Conservation (phyloP, 1,140 invertebrate genomes). For the Anagrus nilaparvatae region DNA sequence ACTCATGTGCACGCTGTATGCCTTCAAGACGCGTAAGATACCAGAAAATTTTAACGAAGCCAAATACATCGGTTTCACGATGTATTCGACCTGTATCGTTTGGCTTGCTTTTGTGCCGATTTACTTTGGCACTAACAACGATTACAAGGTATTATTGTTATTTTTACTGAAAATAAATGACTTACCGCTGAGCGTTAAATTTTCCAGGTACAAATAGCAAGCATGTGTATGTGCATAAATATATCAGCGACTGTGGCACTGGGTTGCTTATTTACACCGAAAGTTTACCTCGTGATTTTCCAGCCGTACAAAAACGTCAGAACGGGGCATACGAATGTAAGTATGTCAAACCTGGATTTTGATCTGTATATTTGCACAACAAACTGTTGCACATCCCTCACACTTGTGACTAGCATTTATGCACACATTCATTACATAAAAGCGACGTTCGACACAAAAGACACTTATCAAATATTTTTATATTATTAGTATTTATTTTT, state of each 20-base stretch:
- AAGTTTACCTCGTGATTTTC: conserved; percentile 66
- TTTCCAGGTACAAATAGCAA: conserved; percentile 63
- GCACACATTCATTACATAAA: no score
- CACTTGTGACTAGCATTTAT: no score
- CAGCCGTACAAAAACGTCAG: conserved; percentile 69
- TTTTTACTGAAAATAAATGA: conserved; percentile 6
- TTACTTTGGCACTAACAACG: conserved; percentile 57
- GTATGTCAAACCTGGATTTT: no score
- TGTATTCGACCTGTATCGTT: conserved; percentile 68
- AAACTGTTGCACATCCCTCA: no score
- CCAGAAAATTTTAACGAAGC: conserved; percentile 67
- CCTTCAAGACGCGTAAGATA: conserved; percentile 63
- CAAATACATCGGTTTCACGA: conserved; percentile 62
- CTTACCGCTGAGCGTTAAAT: neutral
- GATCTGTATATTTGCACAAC: no score
- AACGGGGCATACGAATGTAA: conserved; percentile 39
- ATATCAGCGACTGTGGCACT: conserved; percentile 68
- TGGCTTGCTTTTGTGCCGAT: conserved; percentile 66
- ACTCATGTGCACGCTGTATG: conserved; percentile 61
- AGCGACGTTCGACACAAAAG: no score
- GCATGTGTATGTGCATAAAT: conserved; percentile 68
- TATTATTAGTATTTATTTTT: no score
- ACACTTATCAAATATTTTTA: no score
- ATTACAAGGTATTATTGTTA: conserved; percentile 44
- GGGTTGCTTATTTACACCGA: conserved; percentile 67